Percentiles rank a stretch among this genome's conserved stretches.
These are phyloP conservation scores for Stichopus chloronotus DNA, from an alignment of 35 echinoderm and acorn worm species.

Conservation along the genomic window DNA sequence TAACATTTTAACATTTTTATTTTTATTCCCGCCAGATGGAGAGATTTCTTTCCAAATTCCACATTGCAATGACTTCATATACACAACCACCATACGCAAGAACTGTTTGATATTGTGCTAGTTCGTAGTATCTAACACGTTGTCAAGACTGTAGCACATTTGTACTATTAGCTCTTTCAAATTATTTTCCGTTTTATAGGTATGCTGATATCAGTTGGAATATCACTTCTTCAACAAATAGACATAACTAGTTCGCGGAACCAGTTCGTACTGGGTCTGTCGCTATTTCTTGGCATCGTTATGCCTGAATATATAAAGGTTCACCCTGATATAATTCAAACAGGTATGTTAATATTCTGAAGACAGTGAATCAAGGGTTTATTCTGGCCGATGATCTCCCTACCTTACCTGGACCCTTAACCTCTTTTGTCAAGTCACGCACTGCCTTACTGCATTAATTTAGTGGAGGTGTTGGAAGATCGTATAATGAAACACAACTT, in stretches of 20 bases:
- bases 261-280: constrained; percentile 1
- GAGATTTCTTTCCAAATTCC: too few relatives aligned
- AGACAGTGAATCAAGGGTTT: neutral
- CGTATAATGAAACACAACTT: too few relatives aligned
- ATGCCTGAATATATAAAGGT: constrained; percentile 21
- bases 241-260: constrained; percentile 1
- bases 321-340: neutral
- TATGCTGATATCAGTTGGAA: constrained; percentile 26
- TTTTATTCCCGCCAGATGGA: too few relatives aligned
- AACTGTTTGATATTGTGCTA: too few relatives aligned
- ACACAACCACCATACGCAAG: too few relatives aligned
- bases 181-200: constrained; percentile 1
- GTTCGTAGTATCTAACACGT: too few relatives aligned
- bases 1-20: neutral
- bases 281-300: constrained; percentile 7
- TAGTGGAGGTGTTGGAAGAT: too few relatives aligned
- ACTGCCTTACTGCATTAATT: neutral
- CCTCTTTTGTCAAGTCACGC: neutral
- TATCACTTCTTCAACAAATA: constrained; percentile 12
- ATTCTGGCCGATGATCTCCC: neutral
- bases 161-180: too few relatives aligned
- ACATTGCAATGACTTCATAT: too few relatives aligned
- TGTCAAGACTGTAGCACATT: too few relatives aligned
- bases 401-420: neutral
- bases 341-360: neutral